A percentile compares a stretch with the other conserved stretches of the same genome.
phyloP scores from a whole-genome alignment of 1,140 invertebrate genomes.

The Drosophila takahashii region DNA sequence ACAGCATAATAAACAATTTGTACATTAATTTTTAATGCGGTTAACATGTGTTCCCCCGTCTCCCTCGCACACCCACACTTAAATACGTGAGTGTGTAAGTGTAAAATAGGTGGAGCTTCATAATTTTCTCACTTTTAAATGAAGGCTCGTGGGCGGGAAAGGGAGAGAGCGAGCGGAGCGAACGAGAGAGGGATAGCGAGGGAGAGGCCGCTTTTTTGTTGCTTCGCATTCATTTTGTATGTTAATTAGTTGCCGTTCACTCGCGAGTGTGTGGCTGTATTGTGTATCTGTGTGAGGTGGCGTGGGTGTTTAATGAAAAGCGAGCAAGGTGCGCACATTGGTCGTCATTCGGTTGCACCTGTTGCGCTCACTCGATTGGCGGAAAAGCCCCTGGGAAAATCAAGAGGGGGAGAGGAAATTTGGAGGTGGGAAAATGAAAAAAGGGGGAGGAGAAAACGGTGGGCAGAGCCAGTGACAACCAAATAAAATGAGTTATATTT shows the following conservation, averaged over 20 bases:
- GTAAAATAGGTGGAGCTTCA: conserved; percentile 80
- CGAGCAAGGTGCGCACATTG: conserved; percentile 64
- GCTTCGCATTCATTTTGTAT: conserved; percentile 65
- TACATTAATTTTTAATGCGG: conserved; percentile 82
- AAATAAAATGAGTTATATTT: no score
- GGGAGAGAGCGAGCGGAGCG: conserved; percentile 1
- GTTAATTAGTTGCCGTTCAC: conserved; percentile 68
- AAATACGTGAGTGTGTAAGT: conserved; percentile 40
- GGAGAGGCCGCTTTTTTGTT: conserved; percentile 40
- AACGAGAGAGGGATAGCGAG: conserved; percentile 29
- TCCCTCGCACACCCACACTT: conserved; percentile 14
- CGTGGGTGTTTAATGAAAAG: conserved; percentile 72
- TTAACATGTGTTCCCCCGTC: conserved; percentile 71
- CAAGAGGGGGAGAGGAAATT: not conserved
- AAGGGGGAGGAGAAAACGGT: not conserved
- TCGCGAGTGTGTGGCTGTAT: conserved; percentile 16
- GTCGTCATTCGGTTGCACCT: conserved; percentile 62
- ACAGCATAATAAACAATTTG: conserved; percentile 82
- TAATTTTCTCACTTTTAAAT: conserved; percentile 75
- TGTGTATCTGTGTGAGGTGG: conserved; percentile 41
- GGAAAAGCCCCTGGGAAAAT: conserved; percentile 17
- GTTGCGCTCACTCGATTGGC: conserved; percentile 69
- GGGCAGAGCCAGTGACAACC: not conserved
- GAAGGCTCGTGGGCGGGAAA: conserved; percentile 27
- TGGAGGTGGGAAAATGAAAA: not conserved